Percentiles rank a stretch among this genome's conserved stretches.
These are phyloP conservation scores for Chymomyza procnemis DNA, from an alignment of 2,888 invertebrate genomes.

Conservation along the genomic window DNA sequence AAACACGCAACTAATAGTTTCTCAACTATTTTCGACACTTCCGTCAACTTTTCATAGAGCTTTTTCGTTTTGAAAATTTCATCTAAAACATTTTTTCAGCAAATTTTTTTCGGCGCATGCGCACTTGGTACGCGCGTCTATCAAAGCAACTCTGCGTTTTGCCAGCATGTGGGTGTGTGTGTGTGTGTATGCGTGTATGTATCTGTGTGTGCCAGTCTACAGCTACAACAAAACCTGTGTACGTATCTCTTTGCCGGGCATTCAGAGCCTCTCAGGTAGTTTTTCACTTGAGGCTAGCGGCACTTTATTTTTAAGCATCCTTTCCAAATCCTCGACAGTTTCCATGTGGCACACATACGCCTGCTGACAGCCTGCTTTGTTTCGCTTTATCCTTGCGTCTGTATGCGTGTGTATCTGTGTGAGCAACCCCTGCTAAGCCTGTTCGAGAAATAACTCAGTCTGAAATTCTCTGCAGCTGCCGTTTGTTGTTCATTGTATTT, in stretches of 20 bases:
- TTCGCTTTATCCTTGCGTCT: constrained; percentile 13
- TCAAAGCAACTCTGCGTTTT: constrained; percentile 63
- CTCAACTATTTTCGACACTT: constrained; percentile 32
- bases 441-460: constrained; percentile 22
- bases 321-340: constrained; percentile 55
- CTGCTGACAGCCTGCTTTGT: constrained; percentile 18
- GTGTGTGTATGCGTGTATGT: constrained; percentile 18
- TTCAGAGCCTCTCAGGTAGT: constrained; percentile 49
- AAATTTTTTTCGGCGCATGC: constrained; percentile 64
- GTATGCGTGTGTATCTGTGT: constrained; percentile 21
- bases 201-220: constrained; percentile 22
- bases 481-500: constrained; percentile 26
- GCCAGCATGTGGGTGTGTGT: constrained; percentile 15
- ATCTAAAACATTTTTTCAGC: constrained; percentile 41
- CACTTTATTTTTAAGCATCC: constrained; percentile 52
- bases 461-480: constrained; percentile 59
- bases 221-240: constrained; percentile 41
- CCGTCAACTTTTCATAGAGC: constrained; percentile 36
- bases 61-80: constrained; percentile 23
- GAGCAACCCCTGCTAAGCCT: constrained; percentile 52
- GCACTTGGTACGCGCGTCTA: constrained; percentile 34
- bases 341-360: constrained; percentile 62
- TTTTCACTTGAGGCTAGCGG: constrained; percentile 46
- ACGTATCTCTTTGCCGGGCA: constrained; percentile 12
- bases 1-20: background rate